These are phyloP conservation scores for Diadromus collaris DNA, from an alignment of 2,888 invertebrate genomes.

Conservation along the genomic window DNA sequence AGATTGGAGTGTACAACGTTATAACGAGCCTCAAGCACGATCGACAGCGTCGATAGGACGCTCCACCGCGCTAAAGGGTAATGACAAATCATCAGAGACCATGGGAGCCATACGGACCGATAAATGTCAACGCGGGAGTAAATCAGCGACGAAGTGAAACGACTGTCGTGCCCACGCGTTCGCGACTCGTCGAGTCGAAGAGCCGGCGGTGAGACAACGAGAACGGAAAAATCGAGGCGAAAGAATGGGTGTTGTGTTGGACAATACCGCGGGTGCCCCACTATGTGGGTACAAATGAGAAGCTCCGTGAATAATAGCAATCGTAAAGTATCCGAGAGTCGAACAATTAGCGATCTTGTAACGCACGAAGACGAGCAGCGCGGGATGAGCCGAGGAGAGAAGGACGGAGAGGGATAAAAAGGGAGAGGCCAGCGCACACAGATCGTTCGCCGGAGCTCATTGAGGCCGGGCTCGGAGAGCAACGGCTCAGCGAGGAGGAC, in stretches of 20 bases:
- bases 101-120: conserved; percentile 15
- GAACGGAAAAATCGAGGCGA: background rate
- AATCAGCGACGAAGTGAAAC: conserved; percentile 35
- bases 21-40: background rate
- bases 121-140: conserved; percentile 41
- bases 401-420: background rate
- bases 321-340: conserved; percentile 75
- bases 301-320: conserved; percentile 70
- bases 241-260: conserved; percentile 19
- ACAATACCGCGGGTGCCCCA: conserved; percentile 2
- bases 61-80: background rate
- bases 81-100: conserved; percentile 15
- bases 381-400: conserved; percentile 11
- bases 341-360: conserved; percentile 76
- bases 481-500: conserved; percentile 24
- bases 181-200: conserved; percentile 13
- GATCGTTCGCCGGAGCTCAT: conserved; percentile 8
- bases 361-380: conserved; percentile 68
- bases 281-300: conserved; percentile 19
- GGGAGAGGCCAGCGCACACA: background rate
- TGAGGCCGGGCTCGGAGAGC: conserved; percentile 17
- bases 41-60: conserved; percentile 3
- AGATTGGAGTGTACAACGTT: conserved; percentile 26
- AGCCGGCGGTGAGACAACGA: background rate
- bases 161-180: conserved; percentile 18